Evolutionary conservation across 2,113 vertebrate genomes (phyloP).

Genomic region (Nothoprocta pentlandii): DNA sequence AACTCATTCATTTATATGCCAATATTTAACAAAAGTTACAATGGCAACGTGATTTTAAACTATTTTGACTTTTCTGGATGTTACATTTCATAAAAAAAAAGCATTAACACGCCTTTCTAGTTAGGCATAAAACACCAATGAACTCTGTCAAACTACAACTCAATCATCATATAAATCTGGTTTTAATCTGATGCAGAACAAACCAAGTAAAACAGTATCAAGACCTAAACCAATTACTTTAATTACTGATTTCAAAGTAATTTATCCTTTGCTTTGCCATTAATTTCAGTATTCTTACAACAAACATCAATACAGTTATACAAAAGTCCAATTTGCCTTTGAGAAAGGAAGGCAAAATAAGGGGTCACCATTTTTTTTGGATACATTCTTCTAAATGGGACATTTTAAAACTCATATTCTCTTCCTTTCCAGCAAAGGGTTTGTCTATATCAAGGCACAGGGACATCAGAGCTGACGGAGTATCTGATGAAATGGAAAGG

Average conservation of each 20-base stretch:
- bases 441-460: not conserved
- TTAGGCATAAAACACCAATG: slow-evolving; percentile 4
- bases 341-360: not conserved
- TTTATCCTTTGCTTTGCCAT: not conserved
- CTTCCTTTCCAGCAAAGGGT: not conserved
- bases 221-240: slow-evolving; percentile 34
- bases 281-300: not conserved
- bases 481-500: not conserved
- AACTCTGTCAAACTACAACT: slow-evolving; percentile 12
- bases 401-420: not conserved
- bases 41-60: not conserved
- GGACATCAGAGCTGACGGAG: not conserved
- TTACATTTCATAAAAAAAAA: slow-evolving; percentile 23
- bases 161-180: slow-evolving; percentile 2
- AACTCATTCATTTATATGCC: not conserved
- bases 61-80: slow-evolving; percentile 46
- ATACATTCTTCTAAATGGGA: not conserved
- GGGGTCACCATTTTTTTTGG: not conserved
- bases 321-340: not conserved
- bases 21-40: not conserved
- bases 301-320: not conserved
- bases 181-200: not conserved
- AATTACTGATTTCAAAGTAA: slow-evolving; percentile 46
- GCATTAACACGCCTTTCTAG: slow-evolving; percentile 20
- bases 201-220: not conserved